Conservation (phyloP, 2,113 vertebrate genomes). For the Silurus asotus region DNA sequence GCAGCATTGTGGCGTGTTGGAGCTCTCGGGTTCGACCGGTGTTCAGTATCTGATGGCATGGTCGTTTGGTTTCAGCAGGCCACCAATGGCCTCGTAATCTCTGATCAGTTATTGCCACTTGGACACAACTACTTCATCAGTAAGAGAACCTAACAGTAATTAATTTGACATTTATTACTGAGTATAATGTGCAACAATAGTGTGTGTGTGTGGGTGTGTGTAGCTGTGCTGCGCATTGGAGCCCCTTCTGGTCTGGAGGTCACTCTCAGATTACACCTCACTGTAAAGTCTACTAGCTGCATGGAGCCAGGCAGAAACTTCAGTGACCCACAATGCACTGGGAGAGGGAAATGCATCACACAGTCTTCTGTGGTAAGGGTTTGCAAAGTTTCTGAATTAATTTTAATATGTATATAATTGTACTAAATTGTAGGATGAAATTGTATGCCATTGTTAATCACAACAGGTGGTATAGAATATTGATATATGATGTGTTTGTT, state of each 20-base stretch:
- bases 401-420: not conserved
- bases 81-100: slow-evolving; percentile 82
- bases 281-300: slow-evolving; percentile 88
- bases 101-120: slow-evolving; percentile 82
- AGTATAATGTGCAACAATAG: no score
- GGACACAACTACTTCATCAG: slow-evolving; percentile 92
- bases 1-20: slow-evolving; percentile 89
- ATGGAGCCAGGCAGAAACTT: slow-evolving; percentile 73
- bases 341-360: slow-evolving; percentile 87
- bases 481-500: slow-evolving; percentile 15
- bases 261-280: slow-evolving; percentile 85
- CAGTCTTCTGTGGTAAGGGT: slow-evolving; percentile 81
- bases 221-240: slow-evolving; percentile 69
- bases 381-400: not conserved
- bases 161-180: not conserved
- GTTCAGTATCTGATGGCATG: slow-evolving; percentile 85
- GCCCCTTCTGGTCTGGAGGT: slow-evolving; percentile 78
- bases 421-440: not conserved
- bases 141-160: slow-evolving; percentile 4
- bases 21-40: slow-evolving; percentile 82
- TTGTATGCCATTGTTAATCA: not conserved
- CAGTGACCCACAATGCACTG: slow-evolving; percentile 80
- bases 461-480: not conserved
- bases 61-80: slow-evolving; percentile 85
- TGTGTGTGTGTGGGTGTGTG: slow-evolving; percentile 1